Base-by-base conservation (phyloP, 2,797 vertebrate species). In the Calcarius lapponicus region DNA sequence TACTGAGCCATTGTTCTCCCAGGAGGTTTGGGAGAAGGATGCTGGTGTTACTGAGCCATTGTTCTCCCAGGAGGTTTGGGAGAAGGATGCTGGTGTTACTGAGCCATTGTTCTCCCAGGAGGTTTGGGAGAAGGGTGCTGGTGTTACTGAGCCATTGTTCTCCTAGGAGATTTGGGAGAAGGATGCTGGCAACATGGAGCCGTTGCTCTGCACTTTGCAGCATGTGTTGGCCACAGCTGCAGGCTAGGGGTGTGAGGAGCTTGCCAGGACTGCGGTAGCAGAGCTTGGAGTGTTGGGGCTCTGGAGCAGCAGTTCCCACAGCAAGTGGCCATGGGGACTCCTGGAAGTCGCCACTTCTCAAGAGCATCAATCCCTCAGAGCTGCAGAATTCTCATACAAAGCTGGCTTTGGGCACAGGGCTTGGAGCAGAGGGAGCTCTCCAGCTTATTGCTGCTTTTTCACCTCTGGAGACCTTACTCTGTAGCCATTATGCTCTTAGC, bases 311-410 rank as follows among this genome's bases (percentile, higher is more conserved):
- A 78, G 53, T 29, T 71, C 28, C 28, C 2, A 4, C 56, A 58
- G 31, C 42, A 29, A 20, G 43, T 75, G 47, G 38, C 38, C 15
- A 0, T 29, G 57, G 13, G 26, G 38, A 10, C 47, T 86, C 34
- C 20, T 54, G 54, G 53, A 70, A 43, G 56, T 11, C 54, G 31
- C 11, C 6, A 4, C 31, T 70, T 32, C 25, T 40, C 11, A 13
- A 21, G 28, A 81, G 11, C 31, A 24, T 9, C 0, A 0, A 14
- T 13, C 20, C 20, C 31, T 51, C 29, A 18, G 38, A 70, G 36
- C n/a, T 56, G 53, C 48, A 40, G 6, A 9, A 8, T 65, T 53
- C 36, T 62, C 36, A 17, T 2, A 17, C 12, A 13, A 32, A 58
- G 20, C 60, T 57, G 60, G 25, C 36, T 3, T 34, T 70, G 31